Conservation (phyloP, 2,888 invertebrate species). For the Polydrusus pterygomalis region DNA sequence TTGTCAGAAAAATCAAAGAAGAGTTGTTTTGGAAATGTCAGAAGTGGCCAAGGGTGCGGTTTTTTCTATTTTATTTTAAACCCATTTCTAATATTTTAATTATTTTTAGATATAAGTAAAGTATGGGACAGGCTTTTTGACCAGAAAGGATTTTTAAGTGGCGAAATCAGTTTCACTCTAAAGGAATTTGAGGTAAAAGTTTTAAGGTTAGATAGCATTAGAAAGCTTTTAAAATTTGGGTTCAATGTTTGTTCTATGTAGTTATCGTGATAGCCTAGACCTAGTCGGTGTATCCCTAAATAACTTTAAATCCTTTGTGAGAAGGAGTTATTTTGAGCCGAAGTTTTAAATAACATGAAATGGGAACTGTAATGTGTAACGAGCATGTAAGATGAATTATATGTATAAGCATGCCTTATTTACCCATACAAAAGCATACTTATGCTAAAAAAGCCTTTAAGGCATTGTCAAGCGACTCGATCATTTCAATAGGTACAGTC, state of each 20-base stretch:
- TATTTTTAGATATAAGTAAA: constrained; percentile 83
- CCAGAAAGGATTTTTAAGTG: constrained; percentile 89
- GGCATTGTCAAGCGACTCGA: too few relatives aligned
- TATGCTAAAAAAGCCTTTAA: too few relatives aligned
- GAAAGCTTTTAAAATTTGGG: constrained; percentile 11
- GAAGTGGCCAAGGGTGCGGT: constrained; percentile 68
- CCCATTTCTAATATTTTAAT: constrained; percentile 58
- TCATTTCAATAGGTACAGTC: too few relatives aligned
- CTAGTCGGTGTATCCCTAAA: too few relatives aligned
- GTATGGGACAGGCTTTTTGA: constrained; percentile 91
- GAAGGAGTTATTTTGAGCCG: too few relatives aligned
- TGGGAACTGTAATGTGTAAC: too few relatives aligned
- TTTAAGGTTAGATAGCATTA: constrained; percentile 19
- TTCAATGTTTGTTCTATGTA: constrained; percentile 2
- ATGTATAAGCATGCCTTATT: too few relatives aligned
- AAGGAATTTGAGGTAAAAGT: constrained; percentile 87
- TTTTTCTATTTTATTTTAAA: constrained; percentile 49
- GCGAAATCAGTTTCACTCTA: constrained; percentile 88
- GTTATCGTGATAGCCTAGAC: not conserved
- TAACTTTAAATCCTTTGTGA: too few relatives aligned
- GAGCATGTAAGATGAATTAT: too few relatives aligned
- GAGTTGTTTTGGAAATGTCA: constrained; percentile 61
- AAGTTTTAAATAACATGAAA: too few relatives aligned
- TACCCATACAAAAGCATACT: too few relatives aligned
- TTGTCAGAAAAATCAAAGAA: not conserved